phyloP scores from a whole-genome alignment of 2,797 vertebrate species.

The Gila robusta region DNA sequence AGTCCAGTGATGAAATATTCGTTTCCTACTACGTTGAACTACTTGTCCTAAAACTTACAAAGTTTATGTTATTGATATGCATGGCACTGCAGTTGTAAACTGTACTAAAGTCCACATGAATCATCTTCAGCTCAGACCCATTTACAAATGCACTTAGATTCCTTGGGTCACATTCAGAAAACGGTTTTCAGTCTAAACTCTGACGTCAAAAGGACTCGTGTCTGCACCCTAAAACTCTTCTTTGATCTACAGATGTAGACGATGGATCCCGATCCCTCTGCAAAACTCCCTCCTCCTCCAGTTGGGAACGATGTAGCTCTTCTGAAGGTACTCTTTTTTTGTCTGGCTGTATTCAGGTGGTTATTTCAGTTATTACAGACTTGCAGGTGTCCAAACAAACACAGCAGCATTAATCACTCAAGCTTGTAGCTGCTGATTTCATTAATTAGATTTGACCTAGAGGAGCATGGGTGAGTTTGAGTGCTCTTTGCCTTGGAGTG shows the following conservation, averaged over 20 bases:
- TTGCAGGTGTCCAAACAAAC: constrained; percentile 9
- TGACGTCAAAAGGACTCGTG: neutral
- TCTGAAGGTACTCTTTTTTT: constrained; percentile 76
- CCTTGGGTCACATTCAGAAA: neutral
- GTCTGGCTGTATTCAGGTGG: neutral
- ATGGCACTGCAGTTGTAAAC: too few species aligned
- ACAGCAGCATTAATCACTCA: constrained; percentile 4
- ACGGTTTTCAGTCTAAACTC: neutral
- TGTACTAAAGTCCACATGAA: too few species aligned
- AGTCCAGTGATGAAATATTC: too few species aligned
- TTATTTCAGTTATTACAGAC: neutral
- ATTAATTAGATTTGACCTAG: neutral
- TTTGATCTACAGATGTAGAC: constrained; percentile 77
- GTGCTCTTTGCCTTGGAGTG: neutral
- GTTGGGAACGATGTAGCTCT: constrained; percentile 78
- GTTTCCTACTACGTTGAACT: too few species aligned
- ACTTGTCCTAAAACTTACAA: too few species aligned
- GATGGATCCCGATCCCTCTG: constrained; percentile 68
- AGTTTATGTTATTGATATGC: too few species aligned
- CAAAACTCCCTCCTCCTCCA: constrained; percentile 72
- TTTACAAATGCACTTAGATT: neutral
- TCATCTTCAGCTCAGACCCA: neutral
- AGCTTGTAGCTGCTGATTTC: neutral
- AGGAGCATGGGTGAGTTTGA: neutral
- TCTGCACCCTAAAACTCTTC: neutral